Evolutionary conservation across 2,888 invertebrate species (phyloP), one percentile per base, ranked within the genome.

Genomic region (Germaria angustata): DNA sequence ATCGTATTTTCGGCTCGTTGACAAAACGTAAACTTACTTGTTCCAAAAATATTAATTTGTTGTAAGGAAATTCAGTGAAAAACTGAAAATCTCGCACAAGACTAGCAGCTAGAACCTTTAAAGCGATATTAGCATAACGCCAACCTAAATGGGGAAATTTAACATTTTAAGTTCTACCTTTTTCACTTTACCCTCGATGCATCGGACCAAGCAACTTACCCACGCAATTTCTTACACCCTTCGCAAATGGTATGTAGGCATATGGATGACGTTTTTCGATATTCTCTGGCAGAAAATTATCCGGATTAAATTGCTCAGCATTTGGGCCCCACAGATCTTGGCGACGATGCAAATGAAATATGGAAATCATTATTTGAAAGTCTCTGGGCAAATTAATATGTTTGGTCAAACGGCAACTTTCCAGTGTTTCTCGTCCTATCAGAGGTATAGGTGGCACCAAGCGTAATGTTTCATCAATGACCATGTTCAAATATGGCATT

Each of bases 211-310:
- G n/a, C n/a, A n/a, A 68, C 61, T 81, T 84, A 85, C 86, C 86
- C 24, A 87, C 85, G 63, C 87, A 87, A 79, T 86, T 88, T 5
- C 88, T 68, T 6, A 84, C 66, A 13, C 88, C 88, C 36, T 86
- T 87, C 0, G 86, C 86, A 51, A 87, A 88, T 8, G 88, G 88
- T 79, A 88, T 85, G 57, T 85, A 88, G 1, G 86, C 86, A 65
- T 86, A 87, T 0, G 87, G 85, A 85, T 88, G 87, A 6, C 86
- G 81, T 44, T 84, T 84, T 5, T 71, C 66, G 0, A 85, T 61
- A 63, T 86, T 86, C 68, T 86, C 84, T 2, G 87, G 86, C 8
- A 87, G 68, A 66, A 88, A 88, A 66, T 88, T 86, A 22, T 88
- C 87, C 0, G 88, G 88, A 77, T 88, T 85, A 49, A 88, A 88